Conservation (phyloP, 2,797 vertebrate species). For the Protonibea diacanthus region DNA sequence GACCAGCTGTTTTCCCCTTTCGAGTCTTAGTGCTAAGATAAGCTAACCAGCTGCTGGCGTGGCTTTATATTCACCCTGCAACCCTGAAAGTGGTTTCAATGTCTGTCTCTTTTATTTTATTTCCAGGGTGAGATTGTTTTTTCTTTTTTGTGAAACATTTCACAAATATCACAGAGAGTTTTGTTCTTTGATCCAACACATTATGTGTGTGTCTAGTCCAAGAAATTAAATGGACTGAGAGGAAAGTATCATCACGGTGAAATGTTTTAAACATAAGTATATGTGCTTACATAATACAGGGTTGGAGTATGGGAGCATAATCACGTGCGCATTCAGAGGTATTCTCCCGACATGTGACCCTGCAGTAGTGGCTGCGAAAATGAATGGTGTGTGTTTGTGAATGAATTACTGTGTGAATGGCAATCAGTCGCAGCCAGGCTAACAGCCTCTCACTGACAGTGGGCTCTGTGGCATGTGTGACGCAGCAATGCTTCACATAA, state of each 20-base stretch:
- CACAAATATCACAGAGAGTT: background rate
- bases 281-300: background rate
- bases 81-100: background rate
- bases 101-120: background rate
- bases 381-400: conserved; percentile 68
- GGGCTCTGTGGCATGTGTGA: conserved; percentile 60
- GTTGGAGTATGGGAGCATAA: conserved; percentile 2
- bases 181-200: background rate
- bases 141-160: background rate
- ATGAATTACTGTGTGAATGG: conserved; percentile 73
- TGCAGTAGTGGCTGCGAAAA: conserved; percentile 31
- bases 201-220: background rate
- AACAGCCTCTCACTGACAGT: conserved; percentile 57
- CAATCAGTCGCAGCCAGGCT: conserved; percentile 52
- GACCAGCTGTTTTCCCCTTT: background rate
- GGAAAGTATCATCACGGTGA: background rate
- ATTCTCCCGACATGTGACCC: conserved; percentile 59
- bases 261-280: background rate
- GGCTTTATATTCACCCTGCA: background rate
- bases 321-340: conserved; percentile 4
- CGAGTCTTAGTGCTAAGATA: background rate
- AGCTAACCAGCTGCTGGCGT: background rate
- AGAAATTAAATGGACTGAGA: background rate
- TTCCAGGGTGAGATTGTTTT: too few species aligned
- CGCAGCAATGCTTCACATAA: conserved; percentile 63